Evolutionary conservation across 1,140 invertebrate species (phyloP).

Genomic region (Drosophila punjabiensis): DNA sequence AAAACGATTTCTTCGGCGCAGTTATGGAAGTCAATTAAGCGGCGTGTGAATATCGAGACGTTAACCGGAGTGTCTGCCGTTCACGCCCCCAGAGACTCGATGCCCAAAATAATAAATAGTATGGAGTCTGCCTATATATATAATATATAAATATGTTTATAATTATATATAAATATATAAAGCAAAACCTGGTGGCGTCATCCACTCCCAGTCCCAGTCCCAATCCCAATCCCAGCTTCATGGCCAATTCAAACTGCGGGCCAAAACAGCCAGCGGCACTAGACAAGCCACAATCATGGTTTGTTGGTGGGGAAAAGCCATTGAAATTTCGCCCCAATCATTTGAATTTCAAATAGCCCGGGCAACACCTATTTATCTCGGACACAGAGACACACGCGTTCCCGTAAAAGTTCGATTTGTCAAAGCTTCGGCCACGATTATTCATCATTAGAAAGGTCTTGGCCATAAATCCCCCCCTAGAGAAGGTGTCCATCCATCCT

Average conservation of each 20-base stretch:
- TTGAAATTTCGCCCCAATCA: conserved; percentile 60
- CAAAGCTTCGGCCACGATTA: conserved; percentile 52
- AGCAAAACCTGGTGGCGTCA: conserved; percentile 62
- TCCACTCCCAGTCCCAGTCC: conserved; percentile 9
- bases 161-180: not conserved
- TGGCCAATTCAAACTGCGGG: conserved; percentile 33
- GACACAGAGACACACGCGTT: conserved; percentile 26
- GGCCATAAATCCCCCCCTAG: not conserved
- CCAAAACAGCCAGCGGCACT: conserved; percentile 47
- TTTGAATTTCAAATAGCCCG: conserved; percentile 70
- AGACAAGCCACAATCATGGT: conserved; percentile 14
- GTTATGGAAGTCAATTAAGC: conserved; percentile 70
- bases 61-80: conserved; percentile 49
- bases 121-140: not conserved
- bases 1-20: conserved; percentile 60
- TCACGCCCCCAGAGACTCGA: conserved; percentile 47
- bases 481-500: not conserved
- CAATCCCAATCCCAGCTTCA: not conserved
- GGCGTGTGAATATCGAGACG: conserved; percentile 71
- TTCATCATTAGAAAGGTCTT: conserved; percentile 55
- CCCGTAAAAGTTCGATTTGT: conserved; percentile 68
- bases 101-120: conserved; percentile 15
- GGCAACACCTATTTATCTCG: conserved; percentile 47
- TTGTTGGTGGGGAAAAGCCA: conserved; percentile 14
- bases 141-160: not conserved